These are phyloP conservation scores for Cryptomyrus ogoouensis DNA, from an alignment of 2,113 vertebrate genomes.

Conservation along the genomic window DNA sequence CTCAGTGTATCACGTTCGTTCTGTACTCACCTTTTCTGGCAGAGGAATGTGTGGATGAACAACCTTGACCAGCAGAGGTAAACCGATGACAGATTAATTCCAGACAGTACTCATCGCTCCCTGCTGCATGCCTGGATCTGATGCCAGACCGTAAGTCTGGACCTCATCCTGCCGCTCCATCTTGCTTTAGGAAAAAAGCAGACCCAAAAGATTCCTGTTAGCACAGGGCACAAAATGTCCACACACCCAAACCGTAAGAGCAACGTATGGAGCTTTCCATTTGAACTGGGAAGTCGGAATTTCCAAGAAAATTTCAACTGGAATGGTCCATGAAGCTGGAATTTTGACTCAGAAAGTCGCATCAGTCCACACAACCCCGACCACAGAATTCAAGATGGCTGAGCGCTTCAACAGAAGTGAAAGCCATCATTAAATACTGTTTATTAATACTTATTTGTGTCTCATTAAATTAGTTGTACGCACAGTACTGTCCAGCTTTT, in stretches of 20 bases:
- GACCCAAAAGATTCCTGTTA: neutral
- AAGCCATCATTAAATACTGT: neutral
- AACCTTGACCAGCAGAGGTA: neutral
- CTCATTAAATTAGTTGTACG: neutral
- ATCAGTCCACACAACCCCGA: neutral
- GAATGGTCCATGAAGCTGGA: neutral
- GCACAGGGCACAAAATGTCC: neutral
- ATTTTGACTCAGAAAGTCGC: neutral
- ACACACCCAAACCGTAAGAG: neutral
- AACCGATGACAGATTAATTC: neutral
- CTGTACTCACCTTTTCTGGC: neutral
- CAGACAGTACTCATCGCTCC: neutral
- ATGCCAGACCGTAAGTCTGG: neutral
- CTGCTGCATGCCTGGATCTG: neutral
- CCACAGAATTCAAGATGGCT: neutral
- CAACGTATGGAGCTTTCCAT: neutral
- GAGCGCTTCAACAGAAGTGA: no score
- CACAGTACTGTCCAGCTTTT: neutral
- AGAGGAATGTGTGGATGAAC: neutral
- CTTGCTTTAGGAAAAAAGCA: neutral
- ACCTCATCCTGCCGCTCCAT: neutral
- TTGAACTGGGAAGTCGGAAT: neutral
- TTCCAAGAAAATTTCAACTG: neutral
- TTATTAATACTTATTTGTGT: neutral
- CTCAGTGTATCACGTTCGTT: neutral